A percentile compares a stretch with the other conserved stretches of the same genome.
phyloP scores from a whole-genome alignment of 1,140 invertebrate genomes.

The Drosophila sturtevanti region DNA sequence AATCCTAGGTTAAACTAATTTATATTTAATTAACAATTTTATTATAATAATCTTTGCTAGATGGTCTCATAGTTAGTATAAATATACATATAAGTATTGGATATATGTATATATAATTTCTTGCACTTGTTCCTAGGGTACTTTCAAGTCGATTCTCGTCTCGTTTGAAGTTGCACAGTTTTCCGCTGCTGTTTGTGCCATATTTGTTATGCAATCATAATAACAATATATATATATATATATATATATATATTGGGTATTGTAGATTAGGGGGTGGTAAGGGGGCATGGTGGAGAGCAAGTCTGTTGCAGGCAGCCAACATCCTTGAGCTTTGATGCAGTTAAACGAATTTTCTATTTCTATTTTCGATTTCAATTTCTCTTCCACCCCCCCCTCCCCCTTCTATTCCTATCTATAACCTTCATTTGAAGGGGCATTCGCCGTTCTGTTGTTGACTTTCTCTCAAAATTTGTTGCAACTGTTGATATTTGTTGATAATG shows the following conservation, averaged over 20 bases:
- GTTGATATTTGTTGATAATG: conserved; percentile 6
- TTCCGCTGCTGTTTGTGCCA: conserved; percentile 32
- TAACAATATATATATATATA: conserved; percentile 52
- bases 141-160: background rate
- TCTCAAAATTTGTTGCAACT: background rate
- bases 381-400: background rate
- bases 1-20: too few relatives aligned
- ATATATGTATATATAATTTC: too few relatives aligned
- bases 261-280: background rate
- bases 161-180: background rate
- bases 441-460: background rate
- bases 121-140: background rate
- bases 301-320: conserved; percentile 1
- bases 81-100: too few relatives aligned
- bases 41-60: too few relatives aligned
- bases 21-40: too few relatives aligned
- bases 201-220: conserved; percentile 72
- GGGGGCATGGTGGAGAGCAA: background rate
- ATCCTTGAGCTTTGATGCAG: conserved; percentile 2
- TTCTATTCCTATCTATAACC: too few relatives aligned
- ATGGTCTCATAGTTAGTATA: too few relatives aligned
- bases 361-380: conserved; percentile 13
- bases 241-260: conserved; percentile 12
- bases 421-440: background rate
- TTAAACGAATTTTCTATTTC: conserved; percentile 8